A percentile compares a stretch with the other conserved stretches of the same genome.
These are phyloP conservation scores for Drosophila grimshawi DNA, from an alignment of 1,140 invertebrate genomes.

Conservation along the genomic window DNA sequence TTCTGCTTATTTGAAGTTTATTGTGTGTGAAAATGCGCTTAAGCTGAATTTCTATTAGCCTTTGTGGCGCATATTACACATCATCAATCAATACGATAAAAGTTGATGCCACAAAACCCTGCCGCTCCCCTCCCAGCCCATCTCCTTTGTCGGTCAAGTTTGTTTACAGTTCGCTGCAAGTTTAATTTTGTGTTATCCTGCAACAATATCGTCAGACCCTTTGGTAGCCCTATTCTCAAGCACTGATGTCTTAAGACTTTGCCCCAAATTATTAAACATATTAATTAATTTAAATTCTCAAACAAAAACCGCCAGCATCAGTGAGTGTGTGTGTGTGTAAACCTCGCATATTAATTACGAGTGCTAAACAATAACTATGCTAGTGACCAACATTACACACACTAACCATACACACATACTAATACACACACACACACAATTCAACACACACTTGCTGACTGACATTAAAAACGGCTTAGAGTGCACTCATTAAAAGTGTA, in stretches of 20 bases:
- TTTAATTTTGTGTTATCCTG: slow-evolving; percentile 23
- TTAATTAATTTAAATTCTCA: slow-evolving; percentile 12
- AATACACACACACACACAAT: not conserved
- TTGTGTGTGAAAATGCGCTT: slow-evolving; percentile 83
- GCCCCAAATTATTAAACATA: slow-evolving; percentile 6
- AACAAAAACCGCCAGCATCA: slow-evolving; percentile 23
- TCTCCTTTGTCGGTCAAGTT: slow-evolving; percentile 30
- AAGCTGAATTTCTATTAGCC: slow-evolving; percentile 82
- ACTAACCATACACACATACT: not conserved
- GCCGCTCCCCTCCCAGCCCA: not conserved
- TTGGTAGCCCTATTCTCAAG: not conserved
- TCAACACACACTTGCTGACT: slow-evolving; percentile 14
- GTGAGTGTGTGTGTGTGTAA: slow-evolving; percentile 4
- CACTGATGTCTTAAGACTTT: slow-evolving; percentile 19
- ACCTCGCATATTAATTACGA: slow-evolving; percentile 49
- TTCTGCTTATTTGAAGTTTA: slow-evolving; percentile 76
- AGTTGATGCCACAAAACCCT: slow-evolving; percentile 36
- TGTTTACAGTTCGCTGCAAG: slow-evolving; percentile 46
- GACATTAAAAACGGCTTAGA: slow-evolving; percentile 60
- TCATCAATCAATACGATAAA: slow-evolving; percentile 83
- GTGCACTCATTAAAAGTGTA: slow-evolving; percentile 77
- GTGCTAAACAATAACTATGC: slow-evolving; percentile 38
- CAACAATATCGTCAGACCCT: not conserved
- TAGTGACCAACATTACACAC: slow-evolving; percentile 20
- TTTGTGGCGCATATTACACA: slow-evolving; percentile 79